A percentile compares a stretch with the other conserved stretches of the same genome.
phyloP scores from a whole-genome alignment of 2,888 invertebrate genomes.

The Pyralis farinalis region DNA sequence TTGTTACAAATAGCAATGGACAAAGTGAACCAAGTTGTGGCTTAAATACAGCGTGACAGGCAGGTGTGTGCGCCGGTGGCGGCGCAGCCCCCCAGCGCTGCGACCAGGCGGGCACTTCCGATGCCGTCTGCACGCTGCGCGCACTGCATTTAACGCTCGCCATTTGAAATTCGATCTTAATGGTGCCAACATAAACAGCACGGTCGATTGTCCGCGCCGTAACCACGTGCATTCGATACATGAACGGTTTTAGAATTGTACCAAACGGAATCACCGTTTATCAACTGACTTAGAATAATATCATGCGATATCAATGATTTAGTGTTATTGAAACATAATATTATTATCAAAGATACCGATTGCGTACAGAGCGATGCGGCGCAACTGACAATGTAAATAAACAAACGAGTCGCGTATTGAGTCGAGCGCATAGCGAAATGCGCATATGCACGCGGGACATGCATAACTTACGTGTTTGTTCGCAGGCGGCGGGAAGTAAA shows the following conservation, averaged over 20 bases:
- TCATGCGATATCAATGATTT: conserved; percentile 3
- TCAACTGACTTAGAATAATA: conserved; percentile 14
- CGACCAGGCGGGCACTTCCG: conserved; percentile 33
- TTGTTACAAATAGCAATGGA: conserved; percentile 11
- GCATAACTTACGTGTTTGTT: conserved; percentile 70
- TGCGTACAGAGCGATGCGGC: conserved; percentile 22
- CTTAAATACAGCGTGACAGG: conserved; percentile 44
- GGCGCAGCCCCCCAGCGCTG: conserved; percentile 38
- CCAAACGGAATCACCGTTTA: conserved; percentile 41
- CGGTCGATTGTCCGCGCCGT: conserved; percentile 16
- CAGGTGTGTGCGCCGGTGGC: conserved; percentile 46
- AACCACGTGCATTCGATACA: conserved; percentile 42
- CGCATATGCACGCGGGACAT: conserved; percentile 51
- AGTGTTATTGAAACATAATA: conserved; percentile 7
- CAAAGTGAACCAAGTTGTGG: conserved; percentile 19
- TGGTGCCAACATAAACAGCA: conserved; percentile 24
- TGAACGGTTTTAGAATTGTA: conserved; percentile 50
- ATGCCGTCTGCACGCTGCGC: conserved; percentile 39
- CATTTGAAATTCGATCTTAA: conserved; percentile 20
- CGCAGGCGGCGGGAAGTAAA: conserved; percentile 51
- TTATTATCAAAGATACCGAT: conserved; percentile 11
- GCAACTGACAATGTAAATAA: conserved; percentile 48
- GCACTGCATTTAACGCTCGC: conserved; percentile 32
- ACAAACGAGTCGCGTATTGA: conserved; percentile 51
- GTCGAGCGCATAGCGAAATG: conserved; percentile 55